phyloP scores from a whole-genome alignment of 2,797 vertebrate genomes.

The Phalanger gymnotis region DNA sequence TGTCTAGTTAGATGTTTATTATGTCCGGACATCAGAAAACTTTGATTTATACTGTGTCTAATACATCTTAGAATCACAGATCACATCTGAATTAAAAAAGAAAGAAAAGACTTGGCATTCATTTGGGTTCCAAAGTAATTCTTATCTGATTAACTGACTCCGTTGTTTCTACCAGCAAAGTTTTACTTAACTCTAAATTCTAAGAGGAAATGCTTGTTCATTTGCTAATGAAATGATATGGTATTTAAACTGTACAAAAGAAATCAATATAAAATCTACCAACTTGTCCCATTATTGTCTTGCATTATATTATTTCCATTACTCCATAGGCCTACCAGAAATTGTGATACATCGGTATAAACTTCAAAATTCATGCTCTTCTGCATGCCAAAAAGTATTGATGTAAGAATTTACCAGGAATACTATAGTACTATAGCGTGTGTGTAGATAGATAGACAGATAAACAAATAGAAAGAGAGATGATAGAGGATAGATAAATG shows the following conservation, averaged over 20 bases:
- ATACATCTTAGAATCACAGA: not conserved
- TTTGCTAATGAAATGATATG: constrained; percentile 52
- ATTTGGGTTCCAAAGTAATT: not conserved
- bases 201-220: constrained; percentile 62
- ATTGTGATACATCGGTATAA: not conserved
- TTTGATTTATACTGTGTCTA: not conserved
- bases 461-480: not conserved
- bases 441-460: not conserved
- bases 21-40: constrained; percentile 12
- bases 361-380: not conserved
- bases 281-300: constrained; percentile 51
- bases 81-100: not conserved
- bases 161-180: constrained; percentile 38
- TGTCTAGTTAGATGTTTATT: constrained; percentile 45
- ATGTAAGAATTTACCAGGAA: not conserved
- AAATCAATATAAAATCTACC: constrained; percentile 66
- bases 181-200: constrained; percentile 59
- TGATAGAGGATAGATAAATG: not conserved
- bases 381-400: not conserved
- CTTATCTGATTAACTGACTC: constrained; percentile 22
- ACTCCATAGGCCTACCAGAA: constrained; percentile 41
- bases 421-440: too few relatives aligned
- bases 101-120: constrained; percentile 18
- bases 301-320: constrained; percentile 32
- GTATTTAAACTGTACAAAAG: constrained; percentile 63